Conservation (phyloP, 2,888 invertebrate genomes). For the Acleris laterana region DNA sequence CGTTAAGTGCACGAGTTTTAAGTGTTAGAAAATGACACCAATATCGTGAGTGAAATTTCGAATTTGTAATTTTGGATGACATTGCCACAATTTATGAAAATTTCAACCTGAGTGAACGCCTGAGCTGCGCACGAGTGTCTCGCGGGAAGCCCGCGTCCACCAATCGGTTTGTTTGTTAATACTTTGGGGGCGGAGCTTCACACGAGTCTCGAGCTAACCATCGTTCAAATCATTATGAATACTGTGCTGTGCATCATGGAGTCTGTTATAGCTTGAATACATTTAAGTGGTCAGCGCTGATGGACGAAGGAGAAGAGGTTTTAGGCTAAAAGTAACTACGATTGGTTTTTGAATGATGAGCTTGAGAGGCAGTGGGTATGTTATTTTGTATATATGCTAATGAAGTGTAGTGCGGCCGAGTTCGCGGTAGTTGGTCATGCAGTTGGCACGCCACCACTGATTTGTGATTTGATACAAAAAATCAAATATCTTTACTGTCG, state of each 20-base stretch:
- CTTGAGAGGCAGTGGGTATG: conserved; percentile 58
- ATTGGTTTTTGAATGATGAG: conserved; percentile 49
- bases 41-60: conserved; percentile 25
- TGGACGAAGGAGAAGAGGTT: conserved; percentile 49
- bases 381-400: conserved; percentile 77
- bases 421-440: conserved; percentile 80
- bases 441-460: conserved; percentile 77
- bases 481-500: conserved; percentile 38
- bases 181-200: conserved; percentile 67
- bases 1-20: conserved; percentile 1
- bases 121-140: conserved; percentile 77
- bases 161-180: conserved; percentile 77
- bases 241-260: conserved; percentile 44
- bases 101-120: conserved; percentile 57
- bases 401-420: conserved; percentile 77
- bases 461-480: conserved; percentile 67
- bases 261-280: conserved; percentile 43
- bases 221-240: conserved; percentile 41
- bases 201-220: conserved; percentile 45
- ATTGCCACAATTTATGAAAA: conserved; percentile 36
- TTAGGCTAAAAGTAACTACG: conserved; percentile 50
- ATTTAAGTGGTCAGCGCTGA: conserved; percentile 39
- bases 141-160: conserved; percentile 58
- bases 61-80: conserved; percentile 31
- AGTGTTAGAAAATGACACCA: conserved; percentile 26